Evolutionary conservation across 30 jellyfish, hydroid and myxozoan species (phyloP), one percentile per base, ranked within the genome.

Genomic region (Phacellophora camtschatica): DNA sequence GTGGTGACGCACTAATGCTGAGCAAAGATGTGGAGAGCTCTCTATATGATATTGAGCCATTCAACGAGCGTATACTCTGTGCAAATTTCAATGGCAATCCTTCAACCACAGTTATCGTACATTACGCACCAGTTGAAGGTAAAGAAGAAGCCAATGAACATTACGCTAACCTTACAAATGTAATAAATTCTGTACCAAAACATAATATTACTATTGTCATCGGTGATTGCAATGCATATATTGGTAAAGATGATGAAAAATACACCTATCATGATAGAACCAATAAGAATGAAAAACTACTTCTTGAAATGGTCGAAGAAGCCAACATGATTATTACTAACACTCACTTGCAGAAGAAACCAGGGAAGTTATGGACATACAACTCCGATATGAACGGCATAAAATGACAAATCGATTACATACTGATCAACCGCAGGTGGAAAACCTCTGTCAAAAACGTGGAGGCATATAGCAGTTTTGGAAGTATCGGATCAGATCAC

Each of bases 401-500:
- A 29, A 75, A 75, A 31, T 48, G 33, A 20, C 86, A 25, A 25
- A 48, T 75, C n/a, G 86, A 54, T 33, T 54, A 16, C 36, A 59
- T 75, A 7, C 18, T 75, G 7, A 75, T 59, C 50, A 75, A 54
- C 27, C 18, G 25, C 31, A 75, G 25, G 41, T 75, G 86, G 88
- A 55, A 22, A 57, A 55, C 58, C 86, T 32, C 85, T 16, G 68
- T 75, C 10, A 58, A 57, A 57, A 30, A 54, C 74, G 23, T 15
- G 58, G 39, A 55, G 42, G 85, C 85, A 24, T 42, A 75, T 37
- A 75, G 71, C 35, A 54, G 70, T n/a, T 75, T 75, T 37, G 28
- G n/a, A 19, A 75, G 87, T 24, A 9, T 55, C 15, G 88, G 88
- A n/a, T 57, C 88, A 31, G 88, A 75, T 37, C 88, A 75, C 71